Evolutionary conservation across 1,140 invertebrate genomes (phyloP), one percentile per base, ranked within the genome.

Genomic region (Hylaeus volcanicus): DNA sequence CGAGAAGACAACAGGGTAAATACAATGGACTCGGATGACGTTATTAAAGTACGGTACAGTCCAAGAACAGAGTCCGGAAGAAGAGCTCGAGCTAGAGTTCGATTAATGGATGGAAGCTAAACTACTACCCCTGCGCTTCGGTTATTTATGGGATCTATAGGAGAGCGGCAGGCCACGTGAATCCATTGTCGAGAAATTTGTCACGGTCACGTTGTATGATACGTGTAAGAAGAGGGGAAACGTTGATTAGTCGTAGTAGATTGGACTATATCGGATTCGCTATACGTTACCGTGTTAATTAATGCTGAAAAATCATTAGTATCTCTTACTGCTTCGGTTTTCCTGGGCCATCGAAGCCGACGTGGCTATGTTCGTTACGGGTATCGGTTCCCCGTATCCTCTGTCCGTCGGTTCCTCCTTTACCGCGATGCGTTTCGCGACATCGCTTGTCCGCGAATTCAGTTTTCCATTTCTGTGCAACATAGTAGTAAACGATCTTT

Each of bases 371-470:
- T 63, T 88, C 12, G 89, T 69, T 0, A 89, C 73, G 15, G 87
- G 12, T 55, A 89, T 84, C 26, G 89, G 80, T 41, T 91, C 89
- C 5, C 84, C 82, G 65, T 90, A 91, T n/a, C 87, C 89, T 48
- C 88, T 85, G 79, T 91, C 90, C 55, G 88, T 75, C 43, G 90
- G 90, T 75, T 91, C 90, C 37, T 90, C 88, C 58, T 91, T 91
- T 41, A 91, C 89, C 14, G 89, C 86, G 37, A 91, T 73, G 63
- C 75, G 86, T 68, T 91, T 88, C 51, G 88, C 73, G 3, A 14
- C 71, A 41, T 90, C 88, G 26, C 3, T 81, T n/a, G 71, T 66
- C 37, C 74, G 73, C 8, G 87, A 79, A 51, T 74, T 90, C n/a
- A 86, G 45, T 82, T 87, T 89, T 9, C 66, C 84, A 51, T 69